Conservation (phyloP, 2,113 vertebrate genomes). For the Aythya baeri region DNA sequence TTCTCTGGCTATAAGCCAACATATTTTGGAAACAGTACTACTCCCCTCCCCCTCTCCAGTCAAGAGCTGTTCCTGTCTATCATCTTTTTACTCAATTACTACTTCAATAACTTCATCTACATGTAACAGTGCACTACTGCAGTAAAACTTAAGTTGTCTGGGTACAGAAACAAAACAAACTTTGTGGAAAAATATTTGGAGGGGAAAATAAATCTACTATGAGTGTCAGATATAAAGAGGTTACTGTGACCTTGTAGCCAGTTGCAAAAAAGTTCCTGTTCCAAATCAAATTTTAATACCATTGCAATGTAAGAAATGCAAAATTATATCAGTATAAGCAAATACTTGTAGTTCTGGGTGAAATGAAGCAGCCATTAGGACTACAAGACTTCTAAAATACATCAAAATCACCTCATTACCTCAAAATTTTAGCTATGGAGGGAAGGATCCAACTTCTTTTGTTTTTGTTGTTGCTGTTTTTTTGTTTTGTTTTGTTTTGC, state of each 20-base stretch:
- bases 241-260: not conserved
- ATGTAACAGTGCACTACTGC: not conserved
- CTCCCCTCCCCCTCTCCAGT: too few relatives aligned
- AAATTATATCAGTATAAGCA: not conserved
- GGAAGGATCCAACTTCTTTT: not conserved
- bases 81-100: not conserved
- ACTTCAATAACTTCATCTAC: not conserved
- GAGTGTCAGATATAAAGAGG: not conserved
- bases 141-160: not conserved
- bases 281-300: not conserved
- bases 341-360: not conserved
- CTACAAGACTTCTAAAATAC: not conserved
- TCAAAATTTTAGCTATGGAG: not conserved
- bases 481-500: not conserved
- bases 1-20: constrained; percentile 9
- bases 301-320: not conserved
- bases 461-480: too few relatives aligned
- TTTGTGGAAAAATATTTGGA: not conserved
- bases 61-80: not conserved
- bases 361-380: not conserved
- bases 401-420: not conserved
- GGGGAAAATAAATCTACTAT: not conserved
- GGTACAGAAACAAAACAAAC: not conserved
- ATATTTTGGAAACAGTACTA: not conserved
- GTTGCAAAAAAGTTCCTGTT: not conserved